These are phyloP conservation scores for Heloderma charlesbogerti DNA, from an alignment of 2,113 vertebrate genomes.

Conservation along the genomic window DNA sequence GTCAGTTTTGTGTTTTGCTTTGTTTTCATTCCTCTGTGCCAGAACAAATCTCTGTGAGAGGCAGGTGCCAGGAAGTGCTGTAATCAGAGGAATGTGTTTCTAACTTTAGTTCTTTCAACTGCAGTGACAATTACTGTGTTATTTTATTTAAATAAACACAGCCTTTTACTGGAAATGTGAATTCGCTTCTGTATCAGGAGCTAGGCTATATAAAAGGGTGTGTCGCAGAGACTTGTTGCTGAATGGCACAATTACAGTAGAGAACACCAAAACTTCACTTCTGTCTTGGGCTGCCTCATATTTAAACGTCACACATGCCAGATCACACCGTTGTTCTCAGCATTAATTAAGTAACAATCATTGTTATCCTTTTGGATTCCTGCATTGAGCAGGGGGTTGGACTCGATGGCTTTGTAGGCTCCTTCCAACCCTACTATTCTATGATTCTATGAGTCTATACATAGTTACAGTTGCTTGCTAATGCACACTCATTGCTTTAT, in stretches of 20 bases:
- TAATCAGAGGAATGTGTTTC: constrained; percentile 58
- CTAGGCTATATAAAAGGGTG: constrained; percentile 6
- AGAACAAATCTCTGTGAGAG: constrained; percentile 59
- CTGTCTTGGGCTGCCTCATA: too few relatives aligned
- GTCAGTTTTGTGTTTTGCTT: constrained; percentile 53
- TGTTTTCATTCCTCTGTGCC: constrained; percentile 60
- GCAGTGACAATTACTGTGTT: constrained; percentile 48
- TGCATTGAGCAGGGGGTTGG: too few relatives aligned
- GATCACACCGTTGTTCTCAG: neutral
- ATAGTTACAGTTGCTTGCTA: neutral
- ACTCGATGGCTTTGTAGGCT: too few relatives aligned
- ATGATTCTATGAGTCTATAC: too few relatives aligned
- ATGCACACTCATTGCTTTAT: neutral
- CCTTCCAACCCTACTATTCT: too few relatives aligned
- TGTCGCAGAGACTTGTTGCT: constrained; percentile 6
- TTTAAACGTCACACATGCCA: neutral
- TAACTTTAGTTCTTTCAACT: constrained; percentile 45
- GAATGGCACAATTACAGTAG: neutral
- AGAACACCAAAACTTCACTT: neutral
- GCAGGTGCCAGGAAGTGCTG: constrained; percentile 59
- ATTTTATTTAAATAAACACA: constrained; percentile 54
- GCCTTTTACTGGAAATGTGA: constrained; percentile 36
- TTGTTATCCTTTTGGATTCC: neutral
- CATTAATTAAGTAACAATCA: neutral
- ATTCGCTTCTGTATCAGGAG: constrained; percentile 47